These are phyloP conservation scores for Gasteruption jaculator DNA, from an alignment of 2,888 invertebrate genomes.

Conservation along the genomic window DNA sequence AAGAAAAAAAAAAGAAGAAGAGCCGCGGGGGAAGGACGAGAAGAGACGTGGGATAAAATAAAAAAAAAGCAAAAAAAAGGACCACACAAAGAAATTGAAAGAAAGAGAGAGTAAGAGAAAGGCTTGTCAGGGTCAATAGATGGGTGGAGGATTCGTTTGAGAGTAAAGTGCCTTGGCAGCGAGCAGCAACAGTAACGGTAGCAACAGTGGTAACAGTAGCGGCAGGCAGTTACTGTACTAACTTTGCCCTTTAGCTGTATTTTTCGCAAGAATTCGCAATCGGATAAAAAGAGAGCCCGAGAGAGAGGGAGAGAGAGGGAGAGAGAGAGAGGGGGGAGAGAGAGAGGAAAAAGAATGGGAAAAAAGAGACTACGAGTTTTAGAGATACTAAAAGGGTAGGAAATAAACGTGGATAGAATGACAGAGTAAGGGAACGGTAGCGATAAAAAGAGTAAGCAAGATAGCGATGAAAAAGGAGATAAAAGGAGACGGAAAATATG, in stretches of 20 bases:
- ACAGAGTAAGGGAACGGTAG: neutral
- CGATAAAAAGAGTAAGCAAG: neutral
- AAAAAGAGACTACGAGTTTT: too few relatives aligned
- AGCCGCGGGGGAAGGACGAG: conserved; percentile 11
- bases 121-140: too few relatives aligned
- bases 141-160: too few relatives aligned
- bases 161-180: too few relatives aligned
- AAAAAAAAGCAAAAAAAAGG: conserved; percentile 24
- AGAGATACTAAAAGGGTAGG: conserved; percentile 1
- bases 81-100: conserved; percentile 23
- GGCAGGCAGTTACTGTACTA: too few relatives aligned
- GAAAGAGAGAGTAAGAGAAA: conserved; percentile 25
- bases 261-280: too few relatives aligned
- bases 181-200: too few relatives aligned
- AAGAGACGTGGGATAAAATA: conserved; percentile 16
- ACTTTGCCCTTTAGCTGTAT: too few relatives aligned
- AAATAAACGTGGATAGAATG: conserved; percentile 15
- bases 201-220: too few relatives aligned
- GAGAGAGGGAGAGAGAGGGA: conserved; percentile 19
- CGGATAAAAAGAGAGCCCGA: neutral
- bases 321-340: conserved; percentile 12
- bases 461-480: neutral
- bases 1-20: conserved; percentile 13
- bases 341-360: conserved; percentile 1
- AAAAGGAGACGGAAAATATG: too few relatives aligned